These are phyloP conservation scores for Laupala kohalensis DNA, from an alignment of 1,140 invertebrate genomes.

Conservation along the genomic window DNA sequence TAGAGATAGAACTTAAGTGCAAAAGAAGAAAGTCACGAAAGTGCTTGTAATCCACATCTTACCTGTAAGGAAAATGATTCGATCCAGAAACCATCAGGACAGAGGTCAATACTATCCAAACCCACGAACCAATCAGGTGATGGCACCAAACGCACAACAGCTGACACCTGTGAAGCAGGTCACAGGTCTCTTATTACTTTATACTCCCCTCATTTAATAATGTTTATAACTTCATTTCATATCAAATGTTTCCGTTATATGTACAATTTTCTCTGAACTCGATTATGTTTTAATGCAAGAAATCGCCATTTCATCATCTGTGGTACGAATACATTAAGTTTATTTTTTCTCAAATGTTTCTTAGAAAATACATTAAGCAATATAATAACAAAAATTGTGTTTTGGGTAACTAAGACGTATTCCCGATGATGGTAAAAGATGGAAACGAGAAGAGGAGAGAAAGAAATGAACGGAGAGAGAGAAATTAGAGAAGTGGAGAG, in stretches of 20 bases:
- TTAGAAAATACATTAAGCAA: no score
- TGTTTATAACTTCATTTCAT: background rate
- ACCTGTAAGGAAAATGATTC: conserved; percentile 7
- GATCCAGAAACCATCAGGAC: conserved; percentile 47
- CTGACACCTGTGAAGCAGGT: conserved; percentile 49
- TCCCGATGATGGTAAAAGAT: no score
- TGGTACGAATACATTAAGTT: background rate
- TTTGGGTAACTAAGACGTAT: no score
- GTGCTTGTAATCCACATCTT: no score
- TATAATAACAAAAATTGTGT: no score
- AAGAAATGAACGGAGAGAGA: no score
- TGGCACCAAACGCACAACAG: conserved; percentile 77
- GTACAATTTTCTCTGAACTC: background rate
- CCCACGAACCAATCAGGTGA: conserved; percentile 98
- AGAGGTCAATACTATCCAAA: conserved; percentile 83
- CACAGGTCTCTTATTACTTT: background rate
- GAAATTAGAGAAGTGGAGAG: no score
- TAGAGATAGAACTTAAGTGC: no score
- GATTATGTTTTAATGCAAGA: background rate
- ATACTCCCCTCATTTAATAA: no score
- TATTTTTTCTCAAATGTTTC: background rate
- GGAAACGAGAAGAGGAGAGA: no score
- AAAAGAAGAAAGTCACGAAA: no score
- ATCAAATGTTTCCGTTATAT: background rate
- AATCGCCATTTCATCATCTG: background rate